Conservation (phyloP, 2,888 invertebrate species). For the Chaetoderma sp. region DNA sequence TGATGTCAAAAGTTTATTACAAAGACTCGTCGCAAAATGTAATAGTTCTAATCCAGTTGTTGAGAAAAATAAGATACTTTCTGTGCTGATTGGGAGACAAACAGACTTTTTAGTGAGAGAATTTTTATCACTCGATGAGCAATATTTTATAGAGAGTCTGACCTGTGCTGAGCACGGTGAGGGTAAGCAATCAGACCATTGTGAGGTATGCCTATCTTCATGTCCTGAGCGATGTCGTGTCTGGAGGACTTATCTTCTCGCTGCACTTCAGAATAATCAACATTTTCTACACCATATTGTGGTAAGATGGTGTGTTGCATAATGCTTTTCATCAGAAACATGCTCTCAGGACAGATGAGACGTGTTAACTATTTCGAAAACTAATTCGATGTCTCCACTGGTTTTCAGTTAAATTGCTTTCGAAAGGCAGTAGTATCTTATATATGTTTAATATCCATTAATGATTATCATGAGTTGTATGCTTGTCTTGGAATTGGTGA, state of each 20-base stretch:
- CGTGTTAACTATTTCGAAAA: too few relatives aligned
- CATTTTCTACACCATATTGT: conserved; percentile 55
- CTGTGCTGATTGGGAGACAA: conserved; percentile 46
- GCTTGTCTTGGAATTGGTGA: too few relatives aligned
- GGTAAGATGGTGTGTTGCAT: conserved; percentile 42
- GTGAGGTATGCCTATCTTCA: conserved; percentile 40
- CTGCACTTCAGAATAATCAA: conserved; percentile 46
- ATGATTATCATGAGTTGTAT: too few relatives aligned
- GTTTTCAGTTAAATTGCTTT: too few relatives aligned
- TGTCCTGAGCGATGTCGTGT: conserved; percentile 39
- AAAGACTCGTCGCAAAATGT: conserved; percentile 44
- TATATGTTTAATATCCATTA: too few relatives aligned
- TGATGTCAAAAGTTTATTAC: conserved; percentile 46
- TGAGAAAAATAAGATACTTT: conserved; percentile 43
- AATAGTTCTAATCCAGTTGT: conserved; percentile 29
- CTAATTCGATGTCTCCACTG: too few relatives aligned
- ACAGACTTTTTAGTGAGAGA: conserved; percentile 48
- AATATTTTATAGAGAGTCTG: neutral
- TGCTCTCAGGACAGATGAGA: too few relatives aligned
- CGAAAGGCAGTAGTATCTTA: too few relatives aligned
- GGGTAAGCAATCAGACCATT: conserved; percentile 45
- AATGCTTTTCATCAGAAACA: neutral
- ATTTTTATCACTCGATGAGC: conserved; percentile 46
- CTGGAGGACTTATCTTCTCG: conserved; percentile 51
- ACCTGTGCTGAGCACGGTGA: conserved; percentile 2